A percentile compares a stretch with the other conserved stretches of the same genome.
These are phyloP conservation scores for Colaptes auratus DNA, from an alignment of 2,113 vertebrate species.

Conservation along the genomic window DNA sequence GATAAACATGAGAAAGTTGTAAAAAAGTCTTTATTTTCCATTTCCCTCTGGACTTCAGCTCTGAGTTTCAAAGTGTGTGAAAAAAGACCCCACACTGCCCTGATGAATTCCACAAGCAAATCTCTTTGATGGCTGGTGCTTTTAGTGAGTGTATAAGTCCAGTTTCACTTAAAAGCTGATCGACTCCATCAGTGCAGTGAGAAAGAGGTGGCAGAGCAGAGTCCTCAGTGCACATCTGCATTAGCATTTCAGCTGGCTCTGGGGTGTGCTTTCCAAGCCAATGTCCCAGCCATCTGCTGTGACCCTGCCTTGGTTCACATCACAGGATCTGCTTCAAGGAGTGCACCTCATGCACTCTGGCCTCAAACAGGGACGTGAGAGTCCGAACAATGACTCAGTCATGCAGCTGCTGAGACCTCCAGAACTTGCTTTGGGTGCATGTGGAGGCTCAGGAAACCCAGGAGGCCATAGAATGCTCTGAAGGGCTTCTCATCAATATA, in stretches of 20 bases:
- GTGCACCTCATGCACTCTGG: neutral
- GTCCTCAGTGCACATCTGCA: neutral
- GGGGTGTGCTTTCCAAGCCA: neutral
- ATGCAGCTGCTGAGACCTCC: neutral
- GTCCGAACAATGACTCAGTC: fast-evolving
- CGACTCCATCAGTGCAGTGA: neutral
- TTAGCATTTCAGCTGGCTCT: neutral
- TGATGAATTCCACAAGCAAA: neutral
- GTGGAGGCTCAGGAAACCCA: neutral
- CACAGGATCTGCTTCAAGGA: neutral
- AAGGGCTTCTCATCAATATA: neutral
- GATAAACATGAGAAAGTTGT: neutral
- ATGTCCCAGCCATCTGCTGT: neutral
- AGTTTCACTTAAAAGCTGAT: neutral
- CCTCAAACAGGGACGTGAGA: fast-evolving
- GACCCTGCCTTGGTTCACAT: neutral
- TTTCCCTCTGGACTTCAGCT: neutral
- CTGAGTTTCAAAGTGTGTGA: neutral
- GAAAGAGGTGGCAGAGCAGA: neutral
- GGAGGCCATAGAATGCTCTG: neutral
- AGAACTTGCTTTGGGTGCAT: neutral
- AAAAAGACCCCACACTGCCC: neutral
- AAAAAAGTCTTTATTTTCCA: neutral
- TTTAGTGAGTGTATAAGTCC: neutral
- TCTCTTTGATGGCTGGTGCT: neutral